phyloP scores from a whole-genome alignment of 2,888 invertebrate species.

The Abrostola tripartita region DNA sequence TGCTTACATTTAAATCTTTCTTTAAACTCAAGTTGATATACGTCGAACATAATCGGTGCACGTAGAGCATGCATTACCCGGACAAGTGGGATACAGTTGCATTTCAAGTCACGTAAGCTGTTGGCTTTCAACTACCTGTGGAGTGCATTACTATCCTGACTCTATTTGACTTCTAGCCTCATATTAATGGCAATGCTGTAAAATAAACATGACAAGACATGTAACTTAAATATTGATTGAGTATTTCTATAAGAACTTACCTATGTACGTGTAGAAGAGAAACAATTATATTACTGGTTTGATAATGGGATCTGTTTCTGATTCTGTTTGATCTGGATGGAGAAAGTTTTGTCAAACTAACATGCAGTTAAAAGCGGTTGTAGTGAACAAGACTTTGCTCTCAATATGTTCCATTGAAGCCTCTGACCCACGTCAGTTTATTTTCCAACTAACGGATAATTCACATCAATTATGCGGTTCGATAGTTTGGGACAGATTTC shows the following conservation, averaged over 20 bases:
- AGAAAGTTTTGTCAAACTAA: constrained; percentile 17
- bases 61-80: constrained; percentile 48
- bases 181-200: constrained; percentile 7
- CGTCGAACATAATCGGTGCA: constrained; percentile 22
- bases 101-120: constrained; percentile 43
- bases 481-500: constrained; percentile 2
- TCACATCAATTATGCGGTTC: constrained; percentile 2
- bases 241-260: too few species aligned
- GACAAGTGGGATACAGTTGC: constrained; percentile 36
- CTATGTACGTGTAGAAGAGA: too few species aligned
- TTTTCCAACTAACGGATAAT: constrained; percentile 13
- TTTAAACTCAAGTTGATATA: constrained; percentile 13
- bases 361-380: constrained; percentile 1
- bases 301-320: too few species aligned
- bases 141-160: constrained; percentile 44
- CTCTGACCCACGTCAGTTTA: constrained; percentile 1
- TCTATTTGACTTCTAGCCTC: constrained; percentile 33
- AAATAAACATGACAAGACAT: too few species aligned
- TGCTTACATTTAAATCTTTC: not conserved
- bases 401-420: not conserved
- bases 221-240: too few species aligned
- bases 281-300: too few species aligned
- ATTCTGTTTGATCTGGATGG: too few species aligned
- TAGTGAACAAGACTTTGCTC: not conserved
- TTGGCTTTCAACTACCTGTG: constrained; percentile 45